Evolutionary conservation across 2,888 invertebrate species (phyloP).

Genomic region (Monochamus alternatus): DNA sequence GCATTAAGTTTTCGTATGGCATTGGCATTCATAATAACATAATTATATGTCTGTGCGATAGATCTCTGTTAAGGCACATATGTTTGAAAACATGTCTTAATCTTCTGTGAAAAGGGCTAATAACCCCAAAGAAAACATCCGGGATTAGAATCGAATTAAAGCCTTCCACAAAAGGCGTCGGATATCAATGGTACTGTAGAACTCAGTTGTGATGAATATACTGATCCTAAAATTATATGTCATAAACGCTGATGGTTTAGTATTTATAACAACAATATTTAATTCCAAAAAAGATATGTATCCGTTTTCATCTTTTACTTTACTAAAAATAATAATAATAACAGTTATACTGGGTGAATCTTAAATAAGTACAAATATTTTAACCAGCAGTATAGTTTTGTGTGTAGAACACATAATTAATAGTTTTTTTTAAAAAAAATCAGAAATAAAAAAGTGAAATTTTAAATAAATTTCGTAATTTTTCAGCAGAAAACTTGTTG

Average conservation of each 20-base stretch:
- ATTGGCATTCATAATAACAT: constrained; percentile 19
- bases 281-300: no score
- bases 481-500: no score
- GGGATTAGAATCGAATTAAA: constrained; percentile 60
- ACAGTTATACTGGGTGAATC: no score
- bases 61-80: constrained; percentile 43
- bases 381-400: no score
- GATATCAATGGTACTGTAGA: constrained; percentile 47
- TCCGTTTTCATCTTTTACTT: no score
- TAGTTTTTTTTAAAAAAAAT: no score
- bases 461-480: no score
- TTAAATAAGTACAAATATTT: no score
- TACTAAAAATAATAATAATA: no score
- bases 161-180: constrained; percentile 57
- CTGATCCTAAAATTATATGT: constrained; percentile 38
- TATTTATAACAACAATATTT: background rate
- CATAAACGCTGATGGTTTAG: constrained; percentile 18
- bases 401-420: no score
- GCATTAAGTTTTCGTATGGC: background rate
- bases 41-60: constrained; percentile 10
- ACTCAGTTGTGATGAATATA: constrained; percentile 22
- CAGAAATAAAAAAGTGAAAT: no score
- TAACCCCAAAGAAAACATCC: constrained; percentile 60
- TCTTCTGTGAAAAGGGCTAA: constrained; percentile 57
- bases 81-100: constrained; percentile 60